A percentile compares a stretch with the other conserved stretches of the same genome.
These are phyloP conservation scores for Trinectes maculatus DNA, from an alignment of 2,113 vertebrate species.

Conservation along the genomic window DNA sequence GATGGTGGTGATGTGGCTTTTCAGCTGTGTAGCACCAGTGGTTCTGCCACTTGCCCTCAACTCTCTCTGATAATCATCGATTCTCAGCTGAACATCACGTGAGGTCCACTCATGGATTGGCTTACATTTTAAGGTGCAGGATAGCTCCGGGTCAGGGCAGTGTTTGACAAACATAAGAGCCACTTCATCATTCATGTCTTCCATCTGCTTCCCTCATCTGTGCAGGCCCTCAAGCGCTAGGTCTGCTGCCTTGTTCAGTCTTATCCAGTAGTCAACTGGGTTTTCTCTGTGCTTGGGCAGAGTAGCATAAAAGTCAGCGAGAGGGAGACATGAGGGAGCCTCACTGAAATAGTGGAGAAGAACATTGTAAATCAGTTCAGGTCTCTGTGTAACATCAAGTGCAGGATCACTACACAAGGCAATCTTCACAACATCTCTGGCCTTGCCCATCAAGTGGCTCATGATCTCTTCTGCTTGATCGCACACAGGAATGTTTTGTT, in stretches of 20 bases:
- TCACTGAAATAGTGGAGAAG: too few species aligned
- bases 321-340: conserved; percentile 10
- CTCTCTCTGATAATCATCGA: conserved; percentile 26
- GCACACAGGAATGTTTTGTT: too few species aligned
- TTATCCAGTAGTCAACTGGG: conserved; percentile 15
- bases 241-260: conserved; percentile 28
- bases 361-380: too few species aligned
- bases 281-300: conserved; percentile 8
- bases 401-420: too few species aligned
- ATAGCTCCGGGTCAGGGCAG: conserved; percentile 9
- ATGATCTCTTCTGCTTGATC: too few species aligned
- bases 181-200: conserved; percentile 7
- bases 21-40: background rate
- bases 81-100: conserved; percentile 17
- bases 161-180: conserved; percentile 23
- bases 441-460: too few species aligned
- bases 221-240: background rate
- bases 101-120: conserved; percentile 13
- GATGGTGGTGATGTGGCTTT: background rate
- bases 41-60: conserved; percentile 4
- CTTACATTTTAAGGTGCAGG: conserved; percentile 10
- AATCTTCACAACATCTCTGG: too few species aligned
- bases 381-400: too few species aligned
- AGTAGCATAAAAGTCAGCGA: conserved; percentile 14
- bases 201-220: background rate